phyloP scores from a whole-genome alignment of 2,113 vertebrate species.

The Gracilinanus agilis region DNA sequence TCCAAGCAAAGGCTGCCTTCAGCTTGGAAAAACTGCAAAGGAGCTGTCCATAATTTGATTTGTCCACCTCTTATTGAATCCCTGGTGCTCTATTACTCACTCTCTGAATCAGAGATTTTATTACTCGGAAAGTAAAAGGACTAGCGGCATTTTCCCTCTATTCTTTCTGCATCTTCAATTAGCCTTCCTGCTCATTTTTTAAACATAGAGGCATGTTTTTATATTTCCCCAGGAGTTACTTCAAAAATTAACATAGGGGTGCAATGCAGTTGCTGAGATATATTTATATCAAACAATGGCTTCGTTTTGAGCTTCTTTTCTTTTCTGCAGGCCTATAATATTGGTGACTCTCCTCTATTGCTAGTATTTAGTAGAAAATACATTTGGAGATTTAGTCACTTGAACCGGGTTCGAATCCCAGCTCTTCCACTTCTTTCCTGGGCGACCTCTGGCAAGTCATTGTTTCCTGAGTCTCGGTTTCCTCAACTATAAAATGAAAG shows the following conservation, averaged over 20 bases:
- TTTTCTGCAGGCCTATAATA: conserved; percentile 14
- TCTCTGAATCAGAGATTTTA: conserved; percentile 18
- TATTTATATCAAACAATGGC: background rate
- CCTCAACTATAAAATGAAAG: background rate
- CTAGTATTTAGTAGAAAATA: background rate
- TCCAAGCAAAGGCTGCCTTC: background rate
- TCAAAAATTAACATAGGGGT: conserved; percentile 23
- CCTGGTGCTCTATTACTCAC: conserved; percentile 35
- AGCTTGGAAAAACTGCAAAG: conserved; percentile 17
- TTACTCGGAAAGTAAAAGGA: conserved; percentile 21
- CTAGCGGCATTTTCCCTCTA: background rate
- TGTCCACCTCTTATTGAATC: background rate
- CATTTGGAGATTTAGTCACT: background rate
- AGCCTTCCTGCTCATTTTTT: conserved; percentile 41
- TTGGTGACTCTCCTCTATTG: background rate
- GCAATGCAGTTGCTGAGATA: background rate
- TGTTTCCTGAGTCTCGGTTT: background rate
- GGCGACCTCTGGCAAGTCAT: background rate
- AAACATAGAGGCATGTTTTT: background rate
- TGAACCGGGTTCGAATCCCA: background rate
- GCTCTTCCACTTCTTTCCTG: conserved; percentile 11
- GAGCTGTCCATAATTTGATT: background rate
- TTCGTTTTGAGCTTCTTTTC: conserved; percentile 15
- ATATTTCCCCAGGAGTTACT: background rate
- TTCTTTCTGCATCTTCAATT: conserved; percentile 6